These are phyloP conservation scores for Drosophila dives DNA, from an alignment of 2,888 invertebrate genomes.

Conservation along the genomic window DNA sequence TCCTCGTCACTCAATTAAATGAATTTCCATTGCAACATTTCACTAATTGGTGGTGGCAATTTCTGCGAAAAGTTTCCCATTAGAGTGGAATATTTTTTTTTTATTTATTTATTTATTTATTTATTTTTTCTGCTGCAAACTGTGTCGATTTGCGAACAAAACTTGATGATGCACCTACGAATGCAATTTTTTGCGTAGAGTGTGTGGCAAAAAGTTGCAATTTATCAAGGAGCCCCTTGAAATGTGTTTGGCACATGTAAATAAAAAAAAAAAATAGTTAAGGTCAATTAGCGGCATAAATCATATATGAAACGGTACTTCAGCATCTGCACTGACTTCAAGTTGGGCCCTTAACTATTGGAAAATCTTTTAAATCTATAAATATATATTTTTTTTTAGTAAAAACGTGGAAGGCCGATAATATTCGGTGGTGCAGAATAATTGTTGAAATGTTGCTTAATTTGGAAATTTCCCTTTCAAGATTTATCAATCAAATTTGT, in stretches of 20 bases:
- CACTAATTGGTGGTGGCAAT: constrained; percentile 4
- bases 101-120: neutral
- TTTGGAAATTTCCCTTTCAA: no score
- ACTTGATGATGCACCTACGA: neutral
- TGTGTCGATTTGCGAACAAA: neutral
- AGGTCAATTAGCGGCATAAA: neutral
- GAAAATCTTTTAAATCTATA: no score
- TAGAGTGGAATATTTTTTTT: neutral
- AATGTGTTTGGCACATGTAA: neutral
- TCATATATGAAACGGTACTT: neutral
- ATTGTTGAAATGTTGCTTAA: no score
- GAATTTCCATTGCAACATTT: constrained; percentile 1
- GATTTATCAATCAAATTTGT: no score
- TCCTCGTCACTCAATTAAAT: neutral
- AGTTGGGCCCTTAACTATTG: no score
- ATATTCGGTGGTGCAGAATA: no score
- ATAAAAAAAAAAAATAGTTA: neutral
- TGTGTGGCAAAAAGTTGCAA: constrained; percentile 1
- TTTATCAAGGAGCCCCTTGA: neutral
- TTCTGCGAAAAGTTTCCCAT: neutral
- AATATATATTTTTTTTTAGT: no score
- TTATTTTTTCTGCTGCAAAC: neutral
- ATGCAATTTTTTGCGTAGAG: neutral
- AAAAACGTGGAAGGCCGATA: no score
- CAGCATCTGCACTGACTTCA: neutral